phyloP scores from a whole-genome alignment of 2,888 invertebrate species.

The Clistopyga incitator region DNA sequence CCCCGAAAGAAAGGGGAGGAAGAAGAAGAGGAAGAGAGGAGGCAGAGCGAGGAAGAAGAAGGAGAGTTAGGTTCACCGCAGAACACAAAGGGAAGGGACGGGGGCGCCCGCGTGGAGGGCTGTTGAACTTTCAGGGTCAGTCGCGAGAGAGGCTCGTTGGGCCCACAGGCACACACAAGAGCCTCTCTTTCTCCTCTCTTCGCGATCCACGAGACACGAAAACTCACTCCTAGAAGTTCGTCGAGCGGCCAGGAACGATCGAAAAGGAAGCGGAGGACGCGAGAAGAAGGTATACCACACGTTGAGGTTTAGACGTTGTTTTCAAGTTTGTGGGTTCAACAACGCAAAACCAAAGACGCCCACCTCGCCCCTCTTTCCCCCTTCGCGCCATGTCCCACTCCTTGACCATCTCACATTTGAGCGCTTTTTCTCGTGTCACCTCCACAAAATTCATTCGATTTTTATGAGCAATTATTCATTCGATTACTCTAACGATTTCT shows the following conservation, averaged over 20 bases:
- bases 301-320: conserved; percentile 2
- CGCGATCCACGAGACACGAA: conserved; percentile 35
- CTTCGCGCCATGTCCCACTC: conserved; percentile 24
- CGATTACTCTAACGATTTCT: too few relatives aligned
- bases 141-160: conserved; percentile 71
- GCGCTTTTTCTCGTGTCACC: too few relatives aligned
- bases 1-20: conserved; percentile 43
- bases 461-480: neutral
- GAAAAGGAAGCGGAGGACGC: conserved; percentile 1
- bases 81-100: conserved; percentile 81
- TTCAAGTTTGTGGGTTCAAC: conserved; percentile 36
- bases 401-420: conserved; percentile 37
- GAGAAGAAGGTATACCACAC: conserved; percentile 25
- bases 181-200: conserved; percentile 12
- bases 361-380: conserved; percentile 38
- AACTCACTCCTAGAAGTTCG: conserved; percentile 50
- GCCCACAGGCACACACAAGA: conserved; percentile 60
- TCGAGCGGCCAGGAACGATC: conserved; percentile 19
- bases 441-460: neutral
- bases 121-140: conserved; percentile 83
- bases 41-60: conserved; percentile 23
- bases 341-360: conserved; percentile 37
- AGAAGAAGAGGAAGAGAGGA: conserved; percentile 38
- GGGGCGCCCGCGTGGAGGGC: conserved; percentile 74
- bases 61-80: conserved; percentile 80